A percentile compares a stretch with the other conserved stretches of the same genome.
Evolutionary conservation across 92 coral and sea anemone genomes (phyloP).

Genomic region (Nematostella vectensis): DNA sequence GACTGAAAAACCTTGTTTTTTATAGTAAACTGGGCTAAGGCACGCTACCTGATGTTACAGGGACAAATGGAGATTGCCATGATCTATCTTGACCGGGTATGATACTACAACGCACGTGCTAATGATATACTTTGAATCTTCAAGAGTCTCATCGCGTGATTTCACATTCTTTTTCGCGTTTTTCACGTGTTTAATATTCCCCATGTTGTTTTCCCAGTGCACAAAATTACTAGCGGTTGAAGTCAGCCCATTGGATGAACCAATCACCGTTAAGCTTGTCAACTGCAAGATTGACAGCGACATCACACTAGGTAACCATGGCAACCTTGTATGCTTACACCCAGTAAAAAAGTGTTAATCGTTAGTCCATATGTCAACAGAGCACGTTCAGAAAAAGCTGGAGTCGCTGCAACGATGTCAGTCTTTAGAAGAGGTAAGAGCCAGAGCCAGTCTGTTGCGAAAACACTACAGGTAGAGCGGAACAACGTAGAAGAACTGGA

Average conservation of each 20-base stretch:
- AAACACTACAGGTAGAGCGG: neutral
- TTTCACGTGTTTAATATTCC: neutral
- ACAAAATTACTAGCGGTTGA: conserved; percentile 71
- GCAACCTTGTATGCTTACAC: neutral
- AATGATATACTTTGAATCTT: neutral
- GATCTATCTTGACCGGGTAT: conserved; percentile 85
- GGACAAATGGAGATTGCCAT: conserved; percentile 97
- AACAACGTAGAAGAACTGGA: neutral
- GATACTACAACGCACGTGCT: too few relatives aligned
- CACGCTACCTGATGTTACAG: conserved; percentile 88
- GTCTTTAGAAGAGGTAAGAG: conserved; percentile 88
- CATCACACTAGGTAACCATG: conserved; percentile 61
- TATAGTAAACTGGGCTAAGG: conserved; percentile 98
- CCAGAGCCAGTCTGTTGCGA: neutral
- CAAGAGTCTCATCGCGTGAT: neutral
- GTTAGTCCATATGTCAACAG: conserved; percentile 14
- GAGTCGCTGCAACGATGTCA: conserved; percentile 96
- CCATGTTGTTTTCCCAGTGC: conserved; percentile 55
- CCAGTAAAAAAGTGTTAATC: neutral
- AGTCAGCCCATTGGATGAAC: conserved; percentile 75
- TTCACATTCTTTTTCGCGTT: too few relatives aligned
- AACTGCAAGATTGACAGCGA: conserved; percentile 91
- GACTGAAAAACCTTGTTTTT: too few relatives aligned
- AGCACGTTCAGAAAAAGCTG: conserved; percentile 87
- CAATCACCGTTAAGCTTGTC: conserved; percentile 80